phyloP scores from a whole-genome alignment of 2,113 vertebrate genomes.

The Chroicocephalus ridibundus region DNA sequence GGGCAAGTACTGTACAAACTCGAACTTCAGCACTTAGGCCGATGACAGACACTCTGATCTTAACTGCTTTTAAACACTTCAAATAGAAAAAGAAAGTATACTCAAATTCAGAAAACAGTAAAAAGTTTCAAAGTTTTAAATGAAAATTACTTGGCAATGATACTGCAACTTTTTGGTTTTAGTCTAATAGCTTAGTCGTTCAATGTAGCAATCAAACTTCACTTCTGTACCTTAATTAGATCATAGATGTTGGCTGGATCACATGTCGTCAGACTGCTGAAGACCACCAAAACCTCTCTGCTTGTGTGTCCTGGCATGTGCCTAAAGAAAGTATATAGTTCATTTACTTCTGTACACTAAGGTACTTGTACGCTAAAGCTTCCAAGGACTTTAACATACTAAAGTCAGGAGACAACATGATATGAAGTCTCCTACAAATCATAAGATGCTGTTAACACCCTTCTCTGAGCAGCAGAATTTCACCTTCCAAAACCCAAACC shows the following conservation, averaged over 20 bases:
- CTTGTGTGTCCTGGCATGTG: constrained; percentile 98
- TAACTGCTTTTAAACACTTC: constrained; percentile 88
- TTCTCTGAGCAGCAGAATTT: background rate
- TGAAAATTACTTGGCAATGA: background rate
- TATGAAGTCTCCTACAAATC: background rate
- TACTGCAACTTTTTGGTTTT: background rate
- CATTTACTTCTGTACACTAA: background rate
- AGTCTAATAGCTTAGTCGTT: background rate
- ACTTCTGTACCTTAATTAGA: constrained; percentile 85
- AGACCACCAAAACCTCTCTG: constrained; percentile 91
- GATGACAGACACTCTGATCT: constrained; percentile 94
- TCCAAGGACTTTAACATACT: background rate
- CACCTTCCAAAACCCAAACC: background rate
- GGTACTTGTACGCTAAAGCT: background rate
- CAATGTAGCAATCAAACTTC: background rate
- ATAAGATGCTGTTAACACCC: background rate
- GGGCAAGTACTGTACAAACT: constrained; percentile 91
- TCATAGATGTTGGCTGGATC: constrained; percentile 96
- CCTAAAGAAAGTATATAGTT: constrained; percentile 67
- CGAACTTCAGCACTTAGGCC: constrained; percentile 95
- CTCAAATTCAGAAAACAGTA: background rate
- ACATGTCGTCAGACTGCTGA: constrained; percentile 97
- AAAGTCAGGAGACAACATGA: background rate
- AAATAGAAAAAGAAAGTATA: constrained; percentile 35
- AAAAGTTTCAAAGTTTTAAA: background rate